A percentile compares a stretch with the other conserved stretches of the same genome.
Conservation (phyloP, 2,797 vertebrate genomes). For the Hydrophis major region DNA sequence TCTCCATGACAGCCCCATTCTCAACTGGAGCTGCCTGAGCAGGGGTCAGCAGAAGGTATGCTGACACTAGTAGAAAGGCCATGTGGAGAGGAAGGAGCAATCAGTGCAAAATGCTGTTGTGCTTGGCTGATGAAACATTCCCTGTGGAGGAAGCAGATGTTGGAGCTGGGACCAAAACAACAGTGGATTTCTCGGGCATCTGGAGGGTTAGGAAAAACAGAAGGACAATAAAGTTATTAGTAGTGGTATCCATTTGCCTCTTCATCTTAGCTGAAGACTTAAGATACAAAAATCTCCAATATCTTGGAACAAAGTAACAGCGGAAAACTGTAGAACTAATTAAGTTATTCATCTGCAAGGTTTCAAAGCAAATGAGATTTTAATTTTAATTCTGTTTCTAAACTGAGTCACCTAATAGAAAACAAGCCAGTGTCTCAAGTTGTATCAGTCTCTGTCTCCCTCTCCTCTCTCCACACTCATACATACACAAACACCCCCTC, state of each 20-base stretch:
- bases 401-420: neutral
- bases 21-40: constrained; percentile 73
- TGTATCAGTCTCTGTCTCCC: neutral
- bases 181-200: constrained; percentile 62
- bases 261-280: neutral
- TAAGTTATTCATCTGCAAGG: neutral
- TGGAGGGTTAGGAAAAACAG: constrained; percentile 38
- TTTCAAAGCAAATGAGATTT: neutral
- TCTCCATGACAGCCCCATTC: constrained; percentile 67
- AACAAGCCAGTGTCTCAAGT: neutral
- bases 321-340: neutral
- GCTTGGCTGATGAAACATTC: constrained; percentile 50
- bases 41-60: constrained; percentile 81
- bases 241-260: constrained; percentile 35
- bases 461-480: too few relatives aligned
- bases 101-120: constrained; percentile 57
- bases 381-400: neutral
- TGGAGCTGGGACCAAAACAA: constrained; percentile 58
- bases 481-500: neutral
- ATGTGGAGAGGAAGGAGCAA: constrained; percentile 70
- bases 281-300: neutral
- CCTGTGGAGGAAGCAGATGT: constrained; percentile 64
- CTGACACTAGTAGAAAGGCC: constrained; percentile 80
- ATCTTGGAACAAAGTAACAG: too few relatives aligned
- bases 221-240: constrained; percentile 29